Base-by-base conservation (phyloP, 1,140 invertebrate genomes). In the Neuroterus valhalla region DNA sequence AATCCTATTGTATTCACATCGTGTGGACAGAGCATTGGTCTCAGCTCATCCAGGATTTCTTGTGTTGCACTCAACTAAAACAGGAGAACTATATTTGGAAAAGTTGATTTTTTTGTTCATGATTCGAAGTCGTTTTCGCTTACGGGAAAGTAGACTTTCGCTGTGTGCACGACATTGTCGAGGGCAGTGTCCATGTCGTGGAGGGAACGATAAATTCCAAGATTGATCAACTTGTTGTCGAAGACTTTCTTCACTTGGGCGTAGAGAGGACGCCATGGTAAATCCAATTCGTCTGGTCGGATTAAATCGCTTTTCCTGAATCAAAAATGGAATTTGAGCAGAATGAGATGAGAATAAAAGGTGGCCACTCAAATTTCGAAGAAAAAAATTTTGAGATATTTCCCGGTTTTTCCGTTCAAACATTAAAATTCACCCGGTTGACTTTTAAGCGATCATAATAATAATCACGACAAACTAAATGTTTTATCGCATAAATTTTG, bases 221-320 rank as follows among this genome's bases (percentile, higher is more conserved):
- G 85, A 67, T 88, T 81, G 23, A 81, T 81, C 80, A 90, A 76
- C 72, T 82, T 82, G 86, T 92, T 81, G 84, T 89, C 92, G 72
- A 91, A 77, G 10, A 93, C 84, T 69, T 83, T 83, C 46, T 92
- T 85, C 69, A 91, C 87, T 5, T 95, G 91, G 4, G 96, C 91
- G 87, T 96, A 98, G 15, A 98, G 87, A 45, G 97, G 97, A 82
- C 93, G 92, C 98, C 98, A 99, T 73, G 94, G 93, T 71, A 98
- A 89, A 73, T 92, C 91, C 66, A 99, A 84, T 71, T 98, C 97
- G 75, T 95, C 92, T 26, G 96, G 93, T 14, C 93, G 92, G 77
- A 98, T 88, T 38, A 98, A 90, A 81, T 94, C 89, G 79, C 91
- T 93, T 90, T 96, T 97, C 80, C 96, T 97, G 90, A 90, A 82